Evolutionary conservation across 2,113 vertebrate genomes (phyloP), one percentile per base, ranked within the genome.

Genomic region (Rhinichthys klamathensis): DNA sequence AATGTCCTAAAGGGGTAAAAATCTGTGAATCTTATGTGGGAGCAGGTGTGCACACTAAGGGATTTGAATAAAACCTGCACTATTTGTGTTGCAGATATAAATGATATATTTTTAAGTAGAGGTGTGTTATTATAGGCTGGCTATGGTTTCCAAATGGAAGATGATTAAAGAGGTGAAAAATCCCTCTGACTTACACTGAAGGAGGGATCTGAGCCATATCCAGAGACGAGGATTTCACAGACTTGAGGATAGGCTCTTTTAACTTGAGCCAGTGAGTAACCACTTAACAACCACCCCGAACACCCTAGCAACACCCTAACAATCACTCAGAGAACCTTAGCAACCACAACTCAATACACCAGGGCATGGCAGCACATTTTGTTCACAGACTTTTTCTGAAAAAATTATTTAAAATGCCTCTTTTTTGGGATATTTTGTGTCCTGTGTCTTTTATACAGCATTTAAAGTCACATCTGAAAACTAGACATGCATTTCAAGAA

Each of bases 131-230:
- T 72, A 56, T 8, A 72, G 10, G 21, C 35, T 72, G 38, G 38
- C 11, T 72, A n/a, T 72, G 69, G 23, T 15, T 73, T 73, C 70
- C 38, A 73, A 73, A 44, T 73, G 70, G 38, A 73, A 46, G 38
- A 73, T 25, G 70, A 73, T 46, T 25, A 70, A 70, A 73, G 38
- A 73, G 70, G 70, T 73, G 38, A 44, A 72, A 44, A 73, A 73
- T 25, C 23, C 11, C 70, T 67, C 65, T 25, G 35, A 73, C 70
- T 73, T 73, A 23, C 38, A 73, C 38, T 44, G 70, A 73, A 46
- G 69, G 23, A 73, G 70, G 70, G 23, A 73, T 12, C 38, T 38
- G 23, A 46, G 70, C 6, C 35, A 73, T 25, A 44, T 73, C 70
- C 44, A 73, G 70, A 44, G 38, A 73, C 21, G 5, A 46, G 12